Evolutionary conservation across 2,797 vertebrate species (phyloP).

Genomic region (Clamator glandarius): DNA sequence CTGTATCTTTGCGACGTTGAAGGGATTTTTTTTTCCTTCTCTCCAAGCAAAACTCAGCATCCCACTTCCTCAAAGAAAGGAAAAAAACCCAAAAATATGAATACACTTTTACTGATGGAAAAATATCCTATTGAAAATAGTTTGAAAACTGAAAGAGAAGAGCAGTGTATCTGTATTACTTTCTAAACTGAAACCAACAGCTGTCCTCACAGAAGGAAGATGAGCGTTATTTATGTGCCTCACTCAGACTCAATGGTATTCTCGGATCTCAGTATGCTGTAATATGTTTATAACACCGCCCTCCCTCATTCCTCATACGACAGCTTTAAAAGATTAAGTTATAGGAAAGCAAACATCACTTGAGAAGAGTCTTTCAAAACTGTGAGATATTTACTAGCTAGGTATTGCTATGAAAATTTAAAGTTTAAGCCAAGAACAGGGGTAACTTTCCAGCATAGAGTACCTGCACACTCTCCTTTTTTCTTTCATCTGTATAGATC

Average conservation of each 20-base stretch:
- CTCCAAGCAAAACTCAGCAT: background rate
- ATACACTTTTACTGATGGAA: background rate
- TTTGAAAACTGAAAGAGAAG: background rate
- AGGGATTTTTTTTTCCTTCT: background rate
- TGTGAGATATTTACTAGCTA: background rate
- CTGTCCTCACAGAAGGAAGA: slow-evolving; percentile 6
- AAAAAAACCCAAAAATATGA: background rate
- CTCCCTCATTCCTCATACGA: background rate
- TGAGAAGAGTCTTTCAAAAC: background rate
- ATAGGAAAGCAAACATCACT: background rate
- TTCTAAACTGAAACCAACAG: slow-evolving; percentile 23
- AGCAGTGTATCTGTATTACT: background rate
- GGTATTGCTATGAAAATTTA: background rate
- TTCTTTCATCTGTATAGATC: background rate
- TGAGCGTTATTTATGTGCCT: slow-evolving; percentile 39
- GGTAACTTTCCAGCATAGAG: background rate
- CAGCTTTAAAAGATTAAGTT: background rate
- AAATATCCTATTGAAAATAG: background rate
- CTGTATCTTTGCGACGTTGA: background rate
- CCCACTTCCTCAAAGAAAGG: background rate
- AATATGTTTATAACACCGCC: background rate
- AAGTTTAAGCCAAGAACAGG: background rate
- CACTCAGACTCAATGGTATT: background rate
- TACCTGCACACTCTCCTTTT: background rate
- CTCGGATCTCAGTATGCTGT: background rate